phyloP scores from a whole-genome alignment of 2,113 vertebrate genomes.

The Pao palembangensis region DNA sequence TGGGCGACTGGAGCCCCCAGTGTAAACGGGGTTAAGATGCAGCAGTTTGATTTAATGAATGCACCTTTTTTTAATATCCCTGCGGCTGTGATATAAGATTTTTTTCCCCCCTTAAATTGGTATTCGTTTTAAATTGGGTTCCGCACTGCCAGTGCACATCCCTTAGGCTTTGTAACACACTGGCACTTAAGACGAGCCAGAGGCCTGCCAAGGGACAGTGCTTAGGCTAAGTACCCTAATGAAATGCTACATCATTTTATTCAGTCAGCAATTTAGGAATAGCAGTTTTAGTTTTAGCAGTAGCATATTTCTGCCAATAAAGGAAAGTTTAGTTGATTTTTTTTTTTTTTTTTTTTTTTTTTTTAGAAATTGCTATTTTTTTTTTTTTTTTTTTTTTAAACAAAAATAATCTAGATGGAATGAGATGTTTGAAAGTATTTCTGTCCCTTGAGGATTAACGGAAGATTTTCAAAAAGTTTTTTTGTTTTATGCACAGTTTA shows the following conservation, averaged over 20 bases:
- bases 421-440: no score
- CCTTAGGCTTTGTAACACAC: slow-evolving; percentile 44
- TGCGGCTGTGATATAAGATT: slow-evolving; percentile 5
- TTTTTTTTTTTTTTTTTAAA: neutral
- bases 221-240: slow-evolving; percentile 65
- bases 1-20: no score
- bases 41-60: neutral
- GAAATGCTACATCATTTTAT: slow-evolving; percentile 55
- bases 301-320: slow-evolving; percentile 32
- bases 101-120: neutral
- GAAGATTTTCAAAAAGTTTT: no score
- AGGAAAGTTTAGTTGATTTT: neutral
- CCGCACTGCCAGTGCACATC: slow-evolving; percentile 32
- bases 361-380: no score
- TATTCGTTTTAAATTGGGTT: slow-evolving; percentile 32
- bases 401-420: no score
- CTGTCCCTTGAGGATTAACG: no score
- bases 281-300: slow-evolving; percentile 54
- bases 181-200: slow-evolving; percentile 39
- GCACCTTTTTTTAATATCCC: slow-evolving; percentile 3
- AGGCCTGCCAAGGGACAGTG: slow-evolving; percentile 57
- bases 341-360: neutral
- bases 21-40: no score
- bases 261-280: slow-evolving; percentile 60
- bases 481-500: no score